phyloP scores from a whole-genome alignment of 92 coral and sea anemone species.

The Epizoanthus stellaris region DNA sequence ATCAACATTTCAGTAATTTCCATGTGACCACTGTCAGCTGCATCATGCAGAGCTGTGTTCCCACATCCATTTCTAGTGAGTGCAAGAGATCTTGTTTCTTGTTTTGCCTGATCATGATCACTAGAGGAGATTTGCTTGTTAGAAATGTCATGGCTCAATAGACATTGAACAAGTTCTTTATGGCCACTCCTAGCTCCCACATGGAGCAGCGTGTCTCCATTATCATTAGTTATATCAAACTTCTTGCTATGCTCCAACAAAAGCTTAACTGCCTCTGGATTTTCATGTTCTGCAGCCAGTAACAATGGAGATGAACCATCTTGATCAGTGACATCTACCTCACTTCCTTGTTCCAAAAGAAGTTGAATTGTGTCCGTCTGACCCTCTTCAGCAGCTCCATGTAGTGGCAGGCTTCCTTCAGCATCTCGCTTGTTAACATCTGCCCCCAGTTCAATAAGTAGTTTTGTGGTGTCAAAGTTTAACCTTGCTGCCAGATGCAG shows the following conservation, averaged over 20 bases:
- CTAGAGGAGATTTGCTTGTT: no score
- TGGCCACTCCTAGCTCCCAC: no score
- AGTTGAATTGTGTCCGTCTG: neutral
- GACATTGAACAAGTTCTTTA: no score
- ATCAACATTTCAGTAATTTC: neutral
- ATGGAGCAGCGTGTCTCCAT: no score
- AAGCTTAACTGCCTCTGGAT: neutral
- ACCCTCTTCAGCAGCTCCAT: neutral
- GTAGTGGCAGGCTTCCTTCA: constrained; percentile 8
- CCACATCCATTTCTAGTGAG: neutral
- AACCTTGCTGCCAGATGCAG: constrained; percentile 4
- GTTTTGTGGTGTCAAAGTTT: constrained; percentile 10
- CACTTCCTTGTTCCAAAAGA: no score
- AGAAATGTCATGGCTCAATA: no score
- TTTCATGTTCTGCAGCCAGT: neutral
- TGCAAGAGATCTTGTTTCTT: neutral
- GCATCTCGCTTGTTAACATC: neutral
- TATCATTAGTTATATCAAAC: neutral
- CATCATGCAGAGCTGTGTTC: constrained; percentile 1
- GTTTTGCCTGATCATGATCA: neutral
- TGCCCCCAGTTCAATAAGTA: neutral
- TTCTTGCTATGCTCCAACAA: neutral
- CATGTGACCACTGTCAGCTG: neutral
- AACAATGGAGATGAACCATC: constrained; percentile 2
- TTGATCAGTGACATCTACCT: no score